Evolutionary conservation across 2,888 invertebrate genomes (phyloP).

Genomic region (Physocephala rufipes): DNA sequence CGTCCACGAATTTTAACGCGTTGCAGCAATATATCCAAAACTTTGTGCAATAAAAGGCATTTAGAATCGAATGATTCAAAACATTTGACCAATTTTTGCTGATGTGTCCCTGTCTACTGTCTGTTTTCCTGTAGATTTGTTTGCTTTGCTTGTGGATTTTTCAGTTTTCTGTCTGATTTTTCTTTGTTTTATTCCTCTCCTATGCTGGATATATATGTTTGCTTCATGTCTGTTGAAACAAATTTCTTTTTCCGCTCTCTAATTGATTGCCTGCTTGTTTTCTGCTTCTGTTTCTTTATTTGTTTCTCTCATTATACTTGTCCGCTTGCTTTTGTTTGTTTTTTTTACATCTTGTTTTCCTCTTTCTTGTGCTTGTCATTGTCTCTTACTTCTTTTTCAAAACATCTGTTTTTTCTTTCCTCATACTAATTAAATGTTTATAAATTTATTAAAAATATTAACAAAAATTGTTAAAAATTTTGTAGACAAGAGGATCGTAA

Average conservation of each 20-base stretch:
- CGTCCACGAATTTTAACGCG: background rate
- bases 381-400: background rate
- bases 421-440: background rate
- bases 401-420: background rate
- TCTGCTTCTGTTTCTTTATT: background rate
- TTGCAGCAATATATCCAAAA: background rate
- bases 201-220: conserved; percentile 5
- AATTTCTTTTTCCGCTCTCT: background rate
- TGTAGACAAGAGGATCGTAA: too few species aligned
- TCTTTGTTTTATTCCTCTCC: background rate
- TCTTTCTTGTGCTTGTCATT: background rate
- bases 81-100: too few species aligned
- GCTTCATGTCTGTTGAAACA: background rate
- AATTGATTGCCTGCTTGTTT: background rate
- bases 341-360: background rate
- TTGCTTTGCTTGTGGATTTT: background rate
- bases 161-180: background rate
- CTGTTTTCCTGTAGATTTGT: too few species aligned
- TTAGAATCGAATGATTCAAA: background rate
- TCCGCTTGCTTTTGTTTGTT: background rate
- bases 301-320: background rate
- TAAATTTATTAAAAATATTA: too few species aligned
- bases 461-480: too few species aligned
- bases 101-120: too few species aligned
- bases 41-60: too few species aligned